A percentile compares a stretch with the other conserved stretches of the same genome.
Evolutionary conservation across 2,888 invertebrate species (phyloP).

Genomic region (Entomobrya proxima): DNA sequence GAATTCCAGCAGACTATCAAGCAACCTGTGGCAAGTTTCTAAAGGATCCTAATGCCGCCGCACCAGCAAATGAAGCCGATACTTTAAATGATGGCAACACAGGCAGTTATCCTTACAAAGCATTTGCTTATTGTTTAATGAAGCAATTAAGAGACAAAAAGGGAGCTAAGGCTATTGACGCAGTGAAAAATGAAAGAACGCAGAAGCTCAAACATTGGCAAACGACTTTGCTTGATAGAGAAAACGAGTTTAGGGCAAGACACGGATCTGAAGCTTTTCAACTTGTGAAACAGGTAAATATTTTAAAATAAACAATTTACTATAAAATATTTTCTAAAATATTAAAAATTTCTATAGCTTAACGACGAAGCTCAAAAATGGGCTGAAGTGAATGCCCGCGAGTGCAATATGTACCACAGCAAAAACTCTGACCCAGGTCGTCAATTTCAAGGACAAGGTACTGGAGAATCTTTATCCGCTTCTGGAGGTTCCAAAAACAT

Average conservation of each 20-base stretch:
- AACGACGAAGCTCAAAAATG: constrained; percentile 45
- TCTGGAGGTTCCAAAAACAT: too few relatives aligned
- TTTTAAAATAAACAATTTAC: not conserved
- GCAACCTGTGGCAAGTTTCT: not conserved
- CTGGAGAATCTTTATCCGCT: too few relatives aligned
- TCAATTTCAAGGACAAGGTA: constrained; percentile 2
- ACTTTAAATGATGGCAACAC: constrained; percentile 21
- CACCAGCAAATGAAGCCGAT: constrained; percentile 34
- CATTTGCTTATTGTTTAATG: constrained; percentile 28
- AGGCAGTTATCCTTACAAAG: constrained; percentile 19
- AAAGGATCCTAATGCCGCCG: not conserved
- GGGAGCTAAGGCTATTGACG: constrained; percentile 39
- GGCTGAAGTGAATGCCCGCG: constrained; percentile 44
- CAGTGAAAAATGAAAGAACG: constrained; percentile 40
- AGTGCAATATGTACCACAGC: constrained; percentile 58
- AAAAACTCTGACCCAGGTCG: constrained; percentile 9
- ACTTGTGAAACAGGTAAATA: not conserved
- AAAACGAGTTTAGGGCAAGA: constrained; percentile 48
- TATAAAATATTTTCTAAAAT: not conserved
- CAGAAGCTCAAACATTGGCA: constrained; percentile 32
- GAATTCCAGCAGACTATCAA: not conserved
- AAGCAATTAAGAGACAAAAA: not conserved
- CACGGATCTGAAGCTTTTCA: constrained; percentile 42
- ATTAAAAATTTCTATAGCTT: not conserved
- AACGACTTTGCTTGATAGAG: constrained; percentile 49